Evolutionary conservation across 2,888 invertebrate species (phyloP).

Genomic region (Pyrgus malvae): DNA sequence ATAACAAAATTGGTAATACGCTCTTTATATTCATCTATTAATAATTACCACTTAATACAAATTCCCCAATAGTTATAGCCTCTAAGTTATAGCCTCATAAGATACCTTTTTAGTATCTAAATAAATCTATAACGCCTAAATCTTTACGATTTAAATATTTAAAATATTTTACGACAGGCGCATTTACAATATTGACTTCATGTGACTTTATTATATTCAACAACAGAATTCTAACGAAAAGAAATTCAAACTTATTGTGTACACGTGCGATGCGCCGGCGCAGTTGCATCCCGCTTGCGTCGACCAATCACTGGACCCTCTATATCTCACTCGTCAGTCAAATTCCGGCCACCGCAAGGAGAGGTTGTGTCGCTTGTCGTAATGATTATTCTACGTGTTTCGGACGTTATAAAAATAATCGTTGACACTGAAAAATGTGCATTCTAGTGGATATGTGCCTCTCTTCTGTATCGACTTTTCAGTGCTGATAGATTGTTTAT

Average conservation of each 20-base stretch:
- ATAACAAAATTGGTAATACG: no score
- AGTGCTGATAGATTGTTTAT: slow-evolving; percentile 54
- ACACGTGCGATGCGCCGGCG: slow-evolving; percentile 27
- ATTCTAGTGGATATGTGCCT: slow-evolving; percentile 67
- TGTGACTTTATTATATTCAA: no score
- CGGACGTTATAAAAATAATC: slow-evolving; percentile 43
- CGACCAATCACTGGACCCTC: slow-evolving; percentile 43
- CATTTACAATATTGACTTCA: no score
- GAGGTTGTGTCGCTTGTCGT: slow-evolving; percentile 48
- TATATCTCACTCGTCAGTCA: slow-evolving; percentile 52
- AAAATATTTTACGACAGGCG: no score
- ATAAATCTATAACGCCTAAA: no score
- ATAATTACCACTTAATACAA: no score
- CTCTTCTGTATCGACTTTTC: slow-evolving; percentile 48
- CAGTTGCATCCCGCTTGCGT: slow-evolving; percentile 33
- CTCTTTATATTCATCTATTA: no score
- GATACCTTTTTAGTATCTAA: no score
- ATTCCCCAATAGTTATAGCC: no score
- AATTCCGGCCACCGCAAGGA: slow-evolving; percentile 47
- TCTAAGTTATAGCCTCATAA: no score
- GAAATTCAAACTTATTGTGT: slow-evolving; percentile 14
- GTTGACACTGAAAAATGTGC: slow-evolving; percentile 56
- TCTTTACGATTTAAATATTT: no score
- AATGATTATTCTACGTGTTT: slow-evolving; percentile 48
- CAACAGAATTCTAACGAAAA: slow-evolving; percentile 14